Percentiles rank a stretch among this genome's conserved stretches.
These are phyloP conservation scores for Cosmia trapezina DNA, from an alignment of 2,888 invertebrate species.

Conservation along the genomic window DNA sequence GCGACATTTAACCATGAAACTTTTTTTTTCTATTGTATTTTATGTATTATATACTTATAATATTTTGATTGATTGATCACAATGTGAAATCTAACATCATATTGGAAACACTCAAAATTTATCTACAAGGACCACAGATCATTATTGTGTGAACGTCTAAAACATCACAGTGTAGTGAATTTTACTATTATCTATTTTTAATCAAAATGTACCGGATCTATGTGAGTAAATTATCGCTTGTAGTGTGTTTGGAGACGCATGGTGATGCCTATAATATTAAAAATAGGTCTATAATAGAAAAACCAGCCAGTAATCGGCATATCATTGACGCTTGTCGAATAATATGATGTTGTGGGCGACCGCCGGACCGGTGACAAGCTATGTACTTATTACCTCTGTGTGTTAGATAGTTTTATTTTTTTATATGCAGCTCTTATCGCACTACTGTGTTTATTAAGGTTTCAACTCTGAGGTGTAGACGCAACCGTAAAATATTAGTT, in stretches of 20 bases:
- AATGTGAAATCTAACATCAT: conserved; percentile 37
- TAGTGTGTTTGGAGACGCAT: conserved; percentile 88
- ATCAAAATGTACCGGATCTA: conserved; percentile 83
- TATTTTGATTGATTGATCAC: conserved; percentile 27
- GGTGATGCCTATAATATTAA: conserved; percentile 80
- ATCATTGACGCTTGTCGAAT: conserved; percentile 83
- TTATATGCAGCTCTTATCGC: conserved; percentile 74
- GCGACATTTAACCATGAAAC: conserved; percentile 1
- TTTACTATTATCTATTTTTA: conserved; percentile 68
- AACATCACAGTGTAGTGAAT: conserved; percentile 60
- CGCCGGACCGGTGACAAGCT: conserved; percentile 77
- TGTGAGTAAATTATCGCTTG: conserved; percentile 88
- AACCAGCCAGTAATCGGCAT: conserved; percentile 79
- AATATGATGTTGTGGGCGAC: conserved; percentile 77
- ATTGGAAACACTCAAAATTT: conserved; percentile 39
- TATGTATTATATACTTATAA: conserved; percentile 51
- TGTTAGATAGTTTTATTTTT: conserved; percentile 82
- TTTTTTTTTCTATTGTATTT: conserved; percentile 39
- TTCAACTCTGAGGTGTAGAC: background rate
- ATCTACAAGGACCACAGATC: conserved; percentile 43
- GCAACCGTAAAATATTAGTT: conserved; percentile 6
- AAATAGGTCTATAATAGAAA: conserved; percentile 73
- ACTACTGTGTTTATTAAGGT: conserved; percentile 72
- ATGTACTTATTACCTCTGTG: conserved; percentile 80
- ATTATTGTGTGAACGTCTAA: conserved; percentile 49